Conservation (phyloP, 2,797 vertebrate species). For the Ctenochaetus hawaiiensis region DNA sequence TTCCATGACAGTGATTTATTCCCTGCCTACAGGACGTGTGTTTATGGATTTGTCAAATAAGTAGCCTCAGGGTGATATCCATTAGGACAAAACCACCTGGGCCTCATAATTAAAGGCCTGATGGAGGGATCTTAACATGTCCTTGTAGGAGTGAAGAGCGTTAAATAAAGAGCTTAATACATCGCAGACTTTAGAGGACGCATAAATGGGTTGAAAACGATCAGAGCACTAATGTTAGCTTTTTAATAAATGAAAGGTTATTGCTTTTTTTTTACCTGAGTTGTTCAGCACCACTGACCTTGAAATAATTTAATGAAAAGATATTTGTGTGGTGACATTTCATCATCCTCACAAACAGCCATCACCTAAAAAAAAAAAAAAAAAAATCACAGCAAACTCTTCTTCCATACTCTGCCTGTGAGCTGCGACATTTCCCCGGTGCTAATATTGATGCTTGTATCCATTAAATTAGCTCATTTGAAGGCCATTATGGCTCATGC, state of each 20-base stretch:
- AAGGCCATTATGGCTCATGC: conserved; percentile 68
- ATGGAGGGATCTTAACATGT: conserved; percentile 24
- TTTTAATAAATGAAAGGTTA: conserved; percentile 37
- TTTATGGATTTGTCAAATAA: conserved; percentile 45
- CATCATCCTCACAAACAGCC: not conserved
- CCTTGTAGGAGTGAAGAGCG: not conserved
- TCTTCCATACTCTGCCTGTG: conserved; percentile 33
- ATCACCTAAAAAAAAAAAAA: conserved; percentile 17
- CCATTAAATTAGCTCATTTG: conserved; percentile 72
- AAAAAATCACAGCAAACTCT: conserved; percentile 30
- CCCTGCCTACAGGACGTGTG: conserved; percentile 15
- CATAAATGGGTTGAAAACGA: not conserved
- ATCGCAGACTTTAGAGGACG: conserved; percentile 3
- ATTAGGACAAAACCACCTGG: conserved; percentile 41
- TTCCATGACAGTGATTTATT: conserved; percentile 23
- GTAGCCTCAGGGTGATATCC: conserved; percentile 14
- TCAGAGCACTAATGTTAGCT: not conserved
- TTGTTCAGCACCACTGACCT: conserved; percentile 4
- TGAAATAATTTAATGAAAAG: conserved; percentile 22
- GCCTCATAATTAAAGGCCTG: conserved; percentile 35
- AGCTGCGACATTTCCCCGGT: conserved; percentile 43
- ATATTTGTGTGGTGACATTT: conserved; percentile 21
- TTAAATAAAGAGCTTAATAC: conserved; percentile 16
- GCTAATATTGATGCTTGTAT: conserved; percentile 48
- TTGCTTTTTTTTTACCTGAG: conserved; percentile 12